A percentile compares a stretch with the other conserved stretches of the same genome.
Evolutionary conservation across 2,797 vertebrate species (phyloP).

Genomic region (Sebastes kiyomatsui): DNA sequence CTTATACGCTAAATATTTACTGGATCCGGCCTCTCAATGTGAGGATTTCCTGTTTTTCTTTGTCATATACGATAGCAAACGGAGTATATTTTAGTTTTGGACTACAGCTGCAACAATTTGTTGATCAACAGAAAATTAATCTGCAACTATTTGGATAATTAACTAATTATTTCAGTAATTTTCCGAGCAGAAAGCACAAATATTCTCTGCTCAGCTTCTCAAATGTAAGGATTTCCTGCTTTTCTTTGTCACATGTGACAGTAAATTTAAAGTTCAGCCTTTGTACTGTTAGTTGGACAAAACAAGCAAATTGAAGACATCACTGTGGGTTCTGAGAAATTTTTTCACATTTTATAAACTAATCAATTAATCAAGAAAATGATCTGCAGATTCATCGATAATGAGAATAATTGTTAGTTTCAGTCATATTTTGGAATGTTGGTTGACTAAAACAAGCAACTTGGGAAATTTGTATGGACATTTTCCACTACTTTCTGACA

Average conservation of each 20-base stretch:
- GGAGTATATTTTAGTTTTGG: background rate
- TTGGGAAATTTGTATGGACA: background rate
- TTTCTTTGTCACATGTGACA: background rate
- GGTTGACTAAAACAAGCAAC: background rate
- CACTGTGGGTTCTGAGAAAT: background rate
- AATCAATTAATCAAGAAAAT: background rate
- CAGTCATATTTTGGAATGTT: background rate
- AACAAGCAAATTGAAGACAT: background rate
- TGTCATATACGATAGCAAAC: background rate
- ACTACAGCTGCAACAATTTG: background rate
- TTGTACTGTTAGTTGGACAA: background rate
- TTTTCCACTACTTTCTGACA: background rate
- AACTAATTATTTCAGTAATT: background rate
- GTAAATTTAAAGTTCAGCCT: background rate
- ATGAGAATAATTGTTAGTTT: background rate
- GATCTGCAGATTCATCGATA: background rate
- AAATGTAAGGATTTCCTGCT: background rate
- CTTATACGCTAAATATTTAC: background rate
- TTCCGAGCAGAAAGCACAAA: background rate
- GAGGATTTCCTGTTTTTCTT: background rate
- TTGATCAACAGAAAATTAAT: background rate
- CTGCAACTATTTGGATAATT: accelerated
- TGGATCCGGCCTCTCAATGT: background rate
- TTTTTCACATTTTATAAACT: background rate
- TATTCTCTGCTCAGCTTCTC: background rate